Base-by-base conservation (phyloP, 1,140 invertebrate species). In the Oreohelix idahoensis region DNA sequence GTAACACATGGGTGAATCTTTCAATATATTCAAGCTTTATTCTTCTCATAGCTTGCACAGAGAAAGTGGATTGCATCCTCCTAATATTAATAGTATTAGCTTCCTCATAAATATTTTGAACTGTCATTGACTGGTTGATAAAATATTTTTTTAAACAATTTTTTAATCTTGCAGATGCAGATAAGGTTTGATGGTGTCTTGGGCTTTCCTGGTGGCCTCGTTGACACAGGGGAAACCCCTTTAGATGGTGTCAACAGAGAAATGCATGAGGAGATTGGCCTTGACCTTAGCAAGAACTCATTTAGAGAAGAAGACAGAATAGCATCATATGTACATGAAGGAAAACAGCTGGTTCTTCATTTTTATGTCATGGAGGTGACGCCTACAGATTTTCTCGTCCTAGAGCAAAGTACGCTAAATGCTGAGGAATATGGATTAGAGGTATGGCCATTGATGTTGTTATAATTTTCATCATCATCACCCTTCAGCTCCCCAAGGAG, bases 141-240 rank as follows among this genome's bases (percentile, higher is more conserved):
- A 8, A 5, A 45, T 45, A 45, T 45, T 45, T 45, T 45, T 45
- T 45, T 8, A 45, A 45, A 45, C 42, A 58, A 58, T n/a, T 20
- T 58, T 15, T 58, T 5, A 58, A 10, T 36, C 29, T 75, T 74
- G 88, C 87, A 94, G 94, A 94, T 95, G 94, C 94, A 94, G 84
- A 88, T 94, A 88, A 84, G 94, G 58, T 94, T 94, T 92, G 94
- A 95, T 92, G 94, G 94, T 8, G 89, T 92, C n/a, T 82, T 95
- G 49, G 94, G 94, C 11, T 95, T 95, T 91, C 94, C 94, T 74
- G 94, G 94, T 39, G 94, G 94, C 26, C 74, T 94, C 8, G 89
- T 95, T 17, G 93, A 94, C 80, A 79, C 86, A 5, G 93, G 92
- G 26, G 93, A 94, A 88, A 87, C 91, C 82, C 86, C 91, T 2